A percentile compares a stretch with the other conserved stretches of the same genome.
These are phyloP conservation scores for Platycheirus albimanus DNA, from an alignment of 2,888 invertebrate genomes.

Conservation along the genomic window DNA sequence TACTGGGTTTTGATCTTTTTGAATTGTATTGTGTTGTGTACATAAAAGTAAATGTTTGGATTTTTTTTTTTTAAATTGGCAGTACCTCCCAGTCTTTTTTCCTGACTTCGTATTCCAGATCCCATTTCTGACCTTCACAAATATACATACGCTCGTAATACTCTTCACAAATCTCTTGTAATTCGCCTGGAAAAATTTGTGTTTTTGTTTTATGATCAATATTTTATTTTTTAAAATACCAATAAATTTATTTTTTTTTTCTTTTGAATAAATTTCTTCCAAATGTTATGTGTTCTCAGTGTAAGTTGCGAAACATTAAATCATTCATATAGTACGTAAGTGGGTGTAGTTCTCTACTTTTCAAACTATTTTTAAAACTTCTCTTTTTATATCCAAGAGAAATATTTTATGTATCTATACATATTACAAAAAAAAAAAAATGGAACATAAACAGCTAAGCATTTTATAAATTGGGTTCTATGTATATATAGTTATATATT, in stretches of 20 bases:
- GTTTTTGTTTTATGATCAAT: slow-evolving; percentile 69
- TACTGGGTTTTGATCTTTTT: slow-evolving; percentile 28
- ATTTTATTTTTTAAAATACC: slow-evolving; percentile 48
- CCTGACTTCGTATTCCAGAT: slow-evolving; percentile 99
- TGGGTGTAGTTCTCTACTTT: slow-evolving; percentile 49
- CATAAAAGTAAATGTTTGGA: slow-evolving; percentile 50
- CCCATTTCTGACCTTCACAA: slow-evolving; percentile 99
- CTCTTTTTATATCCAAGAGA: slow-evolving; percentile 29
- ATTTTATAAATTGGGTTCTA: slow-evolving; percentile 52
- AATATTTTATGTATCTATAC: slow-evolving; percentile 8
- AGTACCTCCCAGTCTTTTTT: slow-evolving; percentile 99
- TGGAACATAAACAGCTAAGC: slow-evolving; percentile 60
- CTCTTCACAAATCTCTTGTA: slow-evolving; percentile 97
- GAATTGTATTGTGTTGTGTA: slow-evolving; percentile 75
- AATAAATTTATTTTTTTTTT: slow-evolving; percentile 32
- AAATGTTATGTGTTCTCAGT: slow-evolving; percentile 74
- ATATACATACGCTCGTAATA: slow-evolving; percentile 98
- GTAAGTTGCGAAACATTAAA: slow-evolving; percentile 73
- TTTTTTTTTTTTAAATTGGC: slow-evolving; percentile 80
- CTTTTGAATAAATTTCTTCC: slow-evolving; percentile 62
- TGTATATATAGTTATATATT: slow-evolving; percentile 21
- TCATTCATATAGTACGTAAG: slow-evolving; percentile 59
- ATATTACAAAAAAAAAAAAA: slow-evolving; percentile 3
- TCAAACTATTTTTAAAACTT: background rate
- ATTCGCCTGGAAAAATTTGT: slow-evolving; percentile 83